Evolutionary conservation across 1,140 invertebrate species (phyloP).

Genomic region (Drosophila nebulosa): DNA sequence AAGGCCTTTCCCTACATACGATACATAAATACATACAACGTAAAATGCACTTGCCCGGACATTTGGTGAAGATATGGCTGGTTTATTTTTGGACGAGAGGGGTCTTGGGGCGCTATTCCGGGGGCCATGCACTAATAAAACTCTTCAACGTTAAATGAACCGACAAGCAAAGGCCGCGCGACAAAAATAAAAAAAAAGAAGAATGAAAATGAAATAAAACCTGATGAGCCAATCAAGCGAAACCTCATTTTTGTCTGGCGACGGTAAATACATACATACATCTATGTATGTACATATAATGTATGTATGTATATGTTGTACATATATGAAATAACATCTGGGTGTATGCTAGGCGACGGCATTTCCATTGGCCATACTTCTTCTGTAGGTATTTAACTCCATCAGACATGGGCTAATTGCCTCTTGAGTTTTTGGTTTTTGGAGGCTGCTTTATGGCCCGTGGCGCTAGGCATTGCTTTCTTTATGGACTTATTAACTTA

Average conservation of each 20-base stretch:
- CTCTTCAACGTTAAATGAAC: conserved; percentile 67
- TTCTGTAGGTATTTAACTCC: conserved; percentile 2
- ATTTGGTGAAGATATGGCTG: background rate
- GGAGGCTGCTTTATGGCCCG: conserved; percentile 56
- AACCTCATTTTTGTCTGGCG: conserved; percentile 41
- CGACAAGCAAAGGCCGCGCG: conserved; percentile 48
- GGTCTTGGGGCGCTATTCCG: conserved; percentile 13
- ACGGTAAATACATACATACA: conserved; percentile 13
- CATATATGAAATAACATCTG: conserved; percentile 10
- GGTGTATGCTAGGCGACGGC: background rate
- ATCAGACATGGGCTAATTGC: conserved; percentile 45
- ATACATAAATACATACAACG: conserved; percentile 31
- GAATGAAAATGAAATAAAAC: conserved; percentile 16
- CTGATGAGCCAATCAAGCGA: conserved; percentile 48
- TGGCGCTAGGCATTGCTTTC: conserved; percentile 51
- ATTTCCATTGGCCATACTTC: conserved; percentile 31
- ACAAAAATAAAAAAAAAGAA: conserved; percentile 33
- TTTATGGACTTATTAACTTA: conserved; percentile 74
- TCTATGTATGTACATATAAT: conserved; percentile 12
- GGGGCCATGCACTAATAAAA: conserved; percentile 59
- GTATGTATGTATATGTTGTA: background rate
- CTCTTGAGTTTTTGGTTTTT: conserved; percentile 40
- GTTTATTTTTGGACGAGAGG: background rate
- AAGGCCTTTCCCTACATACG: conserved; percentile 16
- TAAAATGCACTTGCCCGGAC: conserved; percentile 62